phyloP scores from a whole-genome alignment of 2,888 invertebrate species.

The Thecophora atra region DNA sequence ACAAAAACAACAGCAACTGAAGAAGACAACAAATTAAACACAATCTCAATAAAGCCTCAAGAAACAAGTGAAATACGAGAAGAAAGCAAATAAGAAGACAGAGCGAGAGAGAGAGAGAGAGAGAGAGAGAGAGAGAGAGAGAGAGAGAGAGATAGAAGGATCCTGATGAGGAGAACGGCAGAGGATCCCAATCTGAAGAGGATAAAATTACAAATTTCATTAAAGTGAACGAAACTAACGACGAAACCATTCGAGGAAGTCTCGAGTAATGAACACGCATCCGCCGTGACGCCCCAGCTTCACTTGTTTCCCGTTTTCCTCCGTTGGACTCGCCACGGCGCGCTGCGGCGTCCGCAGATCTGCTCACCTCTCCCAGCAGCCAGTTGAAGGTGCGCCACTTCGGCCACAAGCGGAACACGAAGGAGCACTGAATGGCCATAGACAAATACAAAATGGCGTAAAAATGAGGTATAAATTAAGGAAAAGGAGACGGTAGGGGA shows the following conservation, averaged over 20 bases:
- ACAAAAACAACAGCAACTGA: background rate
- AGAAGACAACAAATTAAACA: slow-evolving; percentile 24
- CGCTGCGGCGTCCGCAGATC: background rate
- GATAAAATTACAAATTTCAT: slow-evolving; percentile 36
- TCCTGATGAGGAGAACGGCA: too few species aligned
- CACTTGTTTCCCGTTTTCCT: slow-evolving; percentile 26
- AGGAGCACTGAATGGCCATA: slow-evolving; percentile 55
- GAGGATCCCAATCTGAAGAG: slow-evolving; percentile 18
- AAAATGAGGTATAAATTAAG: slow-evolving; percentile 62
- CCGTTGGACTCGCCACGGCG: too few species aligned
- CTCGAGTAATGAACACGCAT: slow-evolving; percentile 26
- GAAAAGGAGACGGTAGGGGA: slow-evolving; percentile 8
- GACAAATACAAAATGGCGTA: slow-evolving; percentile 62
- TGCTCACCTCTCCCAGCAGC: background rate
- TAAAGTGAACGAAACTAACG: slow-evolving; percentile 18
- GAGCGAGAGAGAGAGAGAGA: background rate
- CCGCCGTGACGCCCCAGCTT: slow-evolving; percentile 1
- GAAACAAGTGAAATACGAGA: slow-evolving; percentile 2
- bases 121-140: background rate
- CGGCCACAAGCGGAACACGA: slow-evolving; percentile 4
- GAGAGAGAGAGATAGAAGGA: background rate
- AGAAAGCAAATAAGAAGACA: background rate
- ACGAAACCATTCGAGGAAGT: background rate
- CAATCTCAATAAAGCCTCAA: slow-evolving; percentile 27
- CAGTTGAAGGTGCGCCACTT: background rate